Evolutionary conservation across 2,888 invertebrate species (phyloP).

Genomic region (Sinodicranocentrus sp.): DNA sequence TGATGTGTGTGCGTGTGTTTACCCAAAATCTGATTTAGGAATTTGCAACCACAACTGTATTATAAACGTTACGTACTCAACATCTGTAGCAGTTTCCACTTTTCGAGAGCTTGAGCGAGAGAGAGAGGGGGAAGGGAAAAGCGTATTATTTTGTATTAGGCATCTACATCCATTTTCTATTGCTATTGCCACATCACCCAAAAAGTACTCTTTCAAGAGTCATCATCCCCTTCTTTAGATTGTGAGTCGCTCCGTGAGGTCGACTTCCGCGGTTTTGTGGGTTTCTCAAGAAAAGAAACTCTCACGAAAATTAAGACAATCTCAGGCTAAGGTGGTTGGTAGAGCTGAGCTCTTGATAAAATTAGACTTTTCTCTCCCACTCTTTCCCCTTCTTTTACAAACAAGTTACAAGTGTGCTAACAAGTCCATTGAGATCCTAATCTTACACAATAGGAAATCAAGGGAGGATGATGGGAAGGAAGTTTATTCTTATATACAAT

Average conservation of each 20-base stretch:
- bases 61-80: background rate
- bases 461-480: background rate
- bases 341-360: slow-evolving; percentile 1
- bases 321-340: slow-evolving; percentile 27
- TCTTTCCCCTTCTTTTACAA: slow-evolving; percentile 6
- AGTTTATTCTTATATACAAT: background rate
- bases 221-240: background rate
- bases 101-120: background rate
- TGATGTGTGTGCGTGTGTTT: slow-evolving; percentile 5
- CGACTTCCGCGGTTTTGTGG: slow-evolving; percentile 56
- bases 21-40: slow-evolving; percentile 47
- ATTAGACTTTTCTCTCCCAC: slow-evolving; percentile 26
- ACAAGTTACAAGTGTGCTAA: slow-evolving; percentile 5
- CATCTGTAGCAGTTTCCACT: slow-evolving; percentile 8
- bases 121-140: background rate
- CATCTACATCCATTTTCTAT: too few relatives aligned
- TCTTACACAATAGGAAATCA: background rate
- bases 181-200: too few relatives aligned
- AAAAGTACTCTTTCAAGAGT: too few relatives aligned
- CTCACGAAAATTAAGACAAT: slow-evolving; percentile 57
- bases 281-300: slow-evolving; percentile 36
- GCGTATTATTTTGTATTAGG: too few relatives aligned
- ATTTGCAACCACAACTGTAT: slow-evolving; percentile 35
- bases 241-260: slow-evolving; percentile 1
- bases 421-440: background rate